These are phyloP conservation scores for Trachurus trachurus DNA, from an alignment of 2,797 vertebrate genomes.

Conservation along the genomic window DNA sequence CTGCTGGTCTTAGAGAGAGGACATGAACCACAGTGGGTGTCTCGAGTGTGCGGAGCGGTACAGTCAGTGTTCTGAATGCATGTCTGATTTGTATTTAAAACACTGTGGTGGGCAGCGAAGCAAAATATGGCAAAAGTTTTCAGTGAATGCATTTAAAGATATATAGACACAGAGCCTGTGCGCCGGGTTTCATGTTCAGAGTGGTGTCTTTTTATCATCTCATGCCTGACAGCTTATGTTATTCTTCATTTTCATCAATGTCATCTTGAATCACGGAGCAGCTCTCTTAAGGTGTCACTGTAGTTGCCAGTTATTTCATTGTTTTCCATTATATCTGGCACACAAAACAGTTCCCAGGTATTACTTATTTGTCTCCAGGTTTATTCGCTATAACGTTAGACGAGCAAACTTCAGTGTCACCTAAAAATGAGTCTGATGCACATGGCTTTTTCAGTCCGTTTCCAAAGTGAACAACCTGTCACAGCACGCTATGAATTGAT, in stretches of 20 bases:
- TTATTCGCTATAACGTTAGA: constrained; percentile 50
- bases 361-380: constrained; percentile 50
- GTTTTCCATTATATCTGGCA: constrained; percentile 60
- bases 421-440: constrained; percentile 61
- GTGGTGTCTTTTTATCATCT: constrained; percentile 77
- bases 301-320: constrained; percentile 58
- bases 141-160: constrained; percentile 40
- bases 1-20: constrained; percentile 39
- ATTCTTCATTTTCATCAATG: constrained; percentile 78
- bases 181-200: constrained; percentile 49
- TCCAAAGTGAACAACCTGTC: constrained; percentile 74
- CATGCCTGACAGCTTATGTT: constrained; percentile 76
- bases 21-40: constrained; percentile 40
- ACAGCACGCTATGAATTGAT: constrained; percentile 77
- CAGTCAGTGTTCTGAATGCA: constrained; percentile 19
- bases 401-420: constrained; percentile 53
- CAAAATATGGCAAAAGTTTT: constrained; percentile 31
- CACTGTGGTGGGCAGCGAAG: constrained; percentile 31
- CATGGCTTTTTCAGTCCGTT: constrained; percentile 64
- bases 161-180: constrained; percentile 42
- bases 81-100: constrained; percentile 35
- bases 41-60: constrained; percentile 7
- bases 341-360: constrained; percentile 49
- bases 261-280: constrained; percentile 71
- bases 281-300: constrained; percentile 65